Evolutionary conservation across 2,797 vertebrate genomes (phyloP).

Genomic region (Lerista edwardsae): DNA sequence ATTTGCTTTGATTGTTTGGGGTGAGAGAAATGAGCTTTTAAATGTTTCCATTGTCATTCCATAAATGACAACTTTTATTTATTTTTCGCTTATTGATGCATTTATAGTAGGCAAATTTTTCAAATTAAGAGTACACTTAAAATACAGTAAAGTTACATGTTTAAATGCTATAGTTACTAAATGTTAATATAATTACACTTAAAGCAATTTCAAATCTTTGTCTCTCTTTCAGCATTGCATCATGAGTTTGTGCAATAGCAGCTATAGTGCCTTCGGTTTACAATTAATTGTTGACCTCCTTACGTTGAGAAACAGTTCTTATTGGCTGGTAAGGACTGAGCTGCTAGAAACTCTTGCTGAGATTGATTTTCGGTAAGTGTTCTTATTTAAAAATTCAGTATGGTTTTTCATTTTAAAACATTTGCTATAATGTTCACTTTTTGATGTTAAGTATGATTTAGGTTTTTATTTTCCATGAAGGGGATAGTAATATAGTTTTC

Average conservation of each 20-base stretch:
- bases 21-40: neutral
- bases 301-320: constrained; percentile 88
- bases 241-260: constrained; percentile 89
- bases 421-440: neutral
- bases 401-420: neutral
- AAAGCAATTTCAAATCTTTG: neutral
- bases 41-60: neutral
- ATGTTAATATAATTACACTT: neutral
- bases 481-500: neutral
- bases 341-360: constrained; percentile 94
- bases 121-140: neutral
- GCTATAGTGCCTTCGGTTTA: constrained; percentile 90
- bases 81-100: neutral
- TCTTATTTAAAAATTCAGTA: neutral
- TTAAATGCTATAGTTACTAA: neutral
- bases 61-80: neutral
- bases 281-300: constrained; percentile 89
- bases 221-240: constrained; percentile 83
- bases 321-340: constrained; percentile 96
- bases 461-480: neutral
- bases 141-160: neutral
- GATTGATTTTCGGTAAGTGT: constrained; percentile 90
- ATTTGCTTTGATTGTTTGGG: neutral
- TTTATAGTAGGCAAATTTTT: neutral
- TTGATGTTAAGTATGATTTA: neutral